Evolutionary conservation across 2,797 vertebrate species (phyloP), one percentile per base, ranked within the genome.

Genomic region (Etheostoma nigrum): DNA sequence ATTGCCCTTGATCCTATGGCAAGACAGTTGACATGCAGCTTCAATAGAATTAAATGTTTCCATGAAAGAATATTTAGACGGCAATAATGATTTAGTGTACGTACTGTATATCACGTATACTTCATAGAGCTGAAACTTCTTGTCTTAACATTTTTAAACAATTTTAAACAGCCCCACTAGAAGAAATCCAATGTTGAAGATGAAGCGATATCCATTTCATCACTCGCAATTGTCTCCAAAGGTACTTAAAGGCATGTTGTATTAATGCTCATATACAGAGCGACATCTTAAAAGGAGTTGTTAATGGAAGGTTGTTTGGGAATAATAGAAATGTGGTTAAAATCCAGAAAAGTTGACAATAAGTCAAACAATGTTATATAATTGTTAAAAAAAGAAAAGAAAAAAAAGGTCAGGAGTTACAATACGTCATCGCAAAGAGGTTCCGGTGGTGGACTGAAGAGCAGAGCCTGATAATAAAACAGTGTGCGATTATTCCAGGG

Each of bases 401-500:
- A 19, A 7, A 53, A 33, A 53, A 27, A 47, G 65, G 13, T 25
- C 14, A 27, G 11, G 1, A 49, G 30, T 45, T 1, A 14, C 5
- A 57, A 45, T 5, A 40, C 1, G 3, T 63, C 12, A 33, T 8
- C 0, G 5, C 4, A n/a, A 23, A 51, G 16, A 54, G 9, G 7
- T 8, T 60, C 9, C 2, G 0, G 45, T 33, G 3, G 10, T 54
- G 53, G 11, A 60, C 27, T 54, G n/a, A 23, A 23, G 7, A 21
- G 60, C 21, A 66, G 18, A 55, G 11, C 27, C 6, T 1, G 42
- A 64, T 52, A 14, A 59, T 47, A 23, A 42, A 54, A 63, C 40
- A 55, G 47, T 63, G 51, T 51, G 54, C 21, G 66, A 75, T 33
- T 64, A 66, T 67, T 74, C 25, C 36, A n/a, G 13, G 9, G 5